phyloP scores from a whole-genome alignment of 30 jellyfish, hydroid and myxozoan species.

The Aurelia aurita region DNA sequence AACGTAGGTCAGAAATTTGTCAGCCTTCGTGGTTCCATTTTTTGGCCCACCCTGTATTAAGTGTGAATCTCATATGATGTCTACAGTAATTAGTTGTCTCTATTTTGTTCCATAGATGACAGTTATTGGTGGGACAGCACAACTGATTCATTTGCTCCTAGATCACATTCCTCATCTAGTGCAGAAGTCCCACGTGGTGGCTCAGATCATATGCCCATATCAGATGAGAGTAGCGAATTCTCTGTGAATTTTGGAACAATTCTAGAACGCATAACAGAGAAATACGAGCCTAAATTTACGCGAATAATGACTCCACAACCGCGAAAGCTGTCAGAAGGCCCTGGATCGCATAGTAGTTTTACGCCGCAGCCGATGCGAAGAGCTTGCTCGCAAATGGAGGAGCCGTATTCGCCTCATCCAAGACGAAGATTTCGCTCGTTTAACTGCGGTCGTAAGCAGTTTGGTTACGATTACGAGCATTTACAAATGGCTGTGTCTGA shows the following conservation, averaged over 20 bases:
- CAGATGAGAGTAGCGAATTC: slow-evolving; percentile 60
- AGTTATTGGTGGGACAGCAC: slow-evolving; percentile 85
- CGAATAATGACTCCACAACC: slow-evolving; percentile 83
- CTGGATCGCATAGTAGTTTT: background rate
- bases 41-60: too few species aligned
- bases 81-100: too few species aligned
- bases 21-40: too few species aligned
- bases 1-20: too few species aligned
- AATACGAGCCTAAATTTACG: slow-evolving; percentile 27
- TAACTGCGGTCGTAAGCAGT: slow-evolving; percentile 28
- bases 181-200: slow-evolving; percentile 61
- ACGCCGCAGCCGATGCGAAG: slow-evolving; percentile 75
- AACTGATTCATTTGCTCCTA: slow-evolving; percentile 74
- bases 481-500: slow-evolving; percentile 82
- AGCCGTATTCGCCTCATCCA: slow-evolving; percentile 83
- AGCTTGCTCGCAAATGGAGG: slow-evolving; percentile 58
- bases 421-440: slow-evolving; percentile 64
- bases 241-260: slow-evolving; percentile 40
- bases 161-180: slow-evolving; percentile 72
- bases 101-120: slow-evolving; percentile 39
- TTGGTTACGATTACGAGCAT: slow-evolving; percentile 53
- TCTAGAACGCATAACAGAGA: slow-evolving; percentile 40
- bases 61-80: too few species aligned
- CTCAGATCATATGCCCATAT: slow-evolving; percentile 19
- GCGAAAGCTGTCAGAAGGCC: background rate